A percentile compares a stretch with the other conserved stretches of the same genome.
phyloP scores from a whole-genome alignment of 1,140 invertebrate genomes.

The Drosophila prosaltans region DNA sequence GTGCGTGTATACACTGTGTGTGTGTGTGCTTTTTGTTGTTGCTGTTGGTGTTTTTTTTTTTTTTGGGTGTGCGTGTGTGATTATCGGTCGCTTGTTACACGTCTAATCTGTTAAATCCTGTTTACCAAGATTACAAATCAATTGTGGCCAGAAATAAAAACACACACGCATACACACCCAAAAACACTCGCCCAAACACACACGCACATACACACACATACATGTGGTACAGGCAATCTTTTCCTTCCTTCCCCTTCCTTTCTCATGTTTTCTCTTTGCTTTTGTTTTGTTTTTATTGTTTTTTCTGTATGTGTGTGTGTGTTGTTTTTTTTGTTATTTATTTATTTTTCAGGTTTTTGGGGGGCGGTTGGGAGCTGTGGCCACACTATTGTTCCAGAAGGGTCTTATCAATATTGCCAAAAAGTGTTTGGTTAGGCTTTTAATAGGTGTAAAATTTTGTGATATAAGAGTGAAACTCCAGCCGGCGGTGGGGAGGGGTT shows the following conservation, averaged over 20 bases:
- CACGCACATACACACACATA: neutral
- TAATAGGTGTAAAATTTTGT: conserved; percentile 4
- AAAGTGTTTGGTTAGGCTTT: conserved; percentile 6
- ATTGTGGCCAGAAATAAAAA: conserved; percentile 80
- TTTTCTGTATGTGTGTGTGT: neutral
- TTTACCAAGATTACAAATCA: conserved; percentile 81
- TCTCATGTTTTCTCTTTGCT: neutral
- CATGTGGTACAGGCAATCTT: conserved; percentile 2
- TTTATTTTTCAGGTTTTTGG: neutral
- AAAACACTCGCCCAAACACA: neutral
- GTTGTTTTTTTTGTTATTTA: neutral
- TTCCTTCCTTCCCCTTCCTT: neutral
- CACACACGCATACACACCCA: conserved; percentile 36
- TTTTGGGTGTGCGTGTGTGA: conserved; percentile 52
- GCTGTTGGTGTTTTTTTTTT: conserved; percentile 11
- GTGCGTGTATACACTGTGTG: neutral
- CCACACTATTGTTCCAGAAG: neutral
- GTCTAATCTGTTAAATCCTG: conserved; percentile 81
- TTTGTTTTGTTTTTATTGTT: neutral
- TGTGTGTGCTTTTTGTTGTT: conserved; percentile 42
- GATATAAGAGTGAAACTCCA: neutral
- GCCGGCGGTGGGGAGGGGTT: too few species aligned
- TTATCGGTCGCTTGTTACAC: conserved; percentile 79
- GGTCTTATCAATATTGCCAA: conserved; percentile 6
- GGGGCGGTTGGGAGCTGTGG: neutral